These are phyloP conservation scores for Zosterops lateralis DNA, from an alignment of 2,113 vertebrate genomes.

Conservation along the genomic window DNA sequence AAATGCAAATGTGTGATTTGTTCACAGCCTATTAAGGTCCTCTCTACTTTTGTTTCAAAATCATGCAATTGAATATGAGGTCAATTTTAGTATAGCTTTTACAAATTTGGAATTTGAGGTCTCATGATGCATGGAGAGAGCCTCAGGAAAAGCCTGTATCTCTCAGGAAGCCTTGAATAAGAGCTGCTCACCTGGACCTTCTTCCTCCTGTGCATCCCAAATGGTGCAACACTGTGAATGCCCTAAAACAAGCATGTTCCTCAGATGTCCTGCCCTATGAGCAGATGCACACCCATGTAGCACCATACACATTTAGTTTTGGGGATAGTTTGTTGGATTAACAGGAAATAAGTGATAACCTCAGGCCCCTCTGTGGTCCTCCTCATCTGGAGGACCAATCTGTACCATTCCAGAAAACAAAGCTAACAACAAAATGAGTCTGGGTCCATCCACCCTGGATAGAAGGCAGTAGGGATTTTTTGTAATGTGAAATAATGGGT, in stretches of 20 bases:
- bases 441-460: too few relatives aligned
- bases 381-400: neutral
- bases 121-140: neutral
- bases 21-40: neutral
- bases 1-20: neutral
- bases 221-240: accelerated
- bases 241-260: neutral
- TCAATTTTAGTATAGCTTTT: neutral
- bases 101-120: neutral
- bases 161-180: neutral
- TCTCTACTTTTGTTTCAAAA: neutral
- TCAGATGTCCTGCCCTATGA: neutral
- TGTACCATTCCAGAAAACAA: neutral
- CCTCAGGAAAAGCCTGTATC: neutral
- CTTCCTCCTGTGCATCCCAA: neutral
- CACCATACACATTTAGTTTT: neutral
- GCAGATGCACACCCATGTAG: neutral
- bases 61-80: neutral
- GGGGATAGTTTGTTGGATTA: neutral
- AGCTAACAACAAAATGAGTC: neutral
- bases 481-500: neutral
- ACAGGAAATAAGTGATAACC: neutral
- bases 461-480: neutral
- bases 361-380: neutral
- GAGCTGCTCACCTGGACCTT: neutral